Percentiles rank a stretch among this genome's conserved stretches.
Evolutionary conservation across 2,888 invertebrate genomes (phyloP).

Genomic region (Coronaproctus castanopsis): DNA sequence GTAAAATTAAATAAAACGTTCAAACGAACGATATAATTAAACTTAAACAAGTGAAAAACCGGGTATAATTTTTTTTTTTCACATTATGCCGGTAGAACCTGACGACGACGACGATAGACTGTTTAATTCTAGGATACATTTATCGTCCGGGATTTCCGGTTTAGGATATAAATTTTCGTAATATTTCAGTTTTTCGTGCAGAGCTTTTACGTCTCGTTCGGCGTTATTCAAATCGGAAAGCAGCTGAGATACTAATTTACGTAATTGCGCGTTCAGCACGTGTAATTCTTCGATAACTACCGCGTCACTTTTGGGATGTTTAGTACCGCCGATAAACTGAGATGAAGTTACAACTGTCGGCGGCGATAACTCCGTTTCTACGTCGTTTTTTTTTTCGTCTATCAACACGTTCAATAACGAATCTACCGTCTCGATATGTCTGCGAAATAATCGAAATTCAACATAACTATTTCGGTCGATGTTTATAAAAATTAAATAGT

Average conservation of each 20-base stretch:
- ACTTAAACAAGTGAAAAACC: too few relatives aligned
- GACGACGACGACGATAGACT: slow-evolving; percentile 8
- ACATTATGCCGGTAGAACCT: slow-evolving; percentile 7
- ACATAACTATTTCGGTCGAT: too few relatives aligned
- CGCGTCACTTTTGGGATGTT: slow-evolving; percentile 38
- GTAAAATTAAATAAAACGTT: too few relatives aligned
- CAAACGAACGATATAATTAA: too few relatives aligned
- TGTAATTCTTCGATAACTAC: slow-evolving; percentile 45
- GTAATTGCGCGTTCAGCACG: slow-evolving; percentile 40
- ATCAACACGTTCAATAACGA: slow-evolving; percentile 33
- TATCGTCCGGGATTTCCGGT: slow-evolving; percentile 5
- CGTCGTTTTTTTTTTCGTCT: slow-evolving; percentile 13
- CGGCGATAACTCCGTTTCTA: background rate
- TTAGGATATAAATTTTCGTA: slow-evolving; percentile 15
- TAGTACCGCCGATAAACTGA: slow-evolving; percentile 24
- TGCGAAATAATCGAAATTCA: slow-evolving; percentile 18
- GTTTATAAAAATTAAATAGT: too few relatives aligned
- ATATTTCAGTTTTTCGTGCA: slow-evolving; percentile 21
- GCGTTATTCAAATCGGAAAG: slow-evolving; percentile 42
- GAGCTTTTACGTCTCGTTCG: slow-evolving; percentile 35
- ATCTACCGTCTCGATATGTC: slow-evolving; percentile 46
- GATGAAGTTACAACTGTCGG: slow-evolving; percentile 19
- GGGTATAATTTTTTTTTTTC: too few relatives aligned
- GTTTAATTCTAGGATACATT: slow-evolving; percentile 10
- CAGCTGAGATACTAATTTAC: slow-evolving; percentile 35